These are phyloP conservation scores for Spinus olivaceus DNA, from an alignment of 2,797 vertebrate species.

Conservation along the genomic window DNA sequence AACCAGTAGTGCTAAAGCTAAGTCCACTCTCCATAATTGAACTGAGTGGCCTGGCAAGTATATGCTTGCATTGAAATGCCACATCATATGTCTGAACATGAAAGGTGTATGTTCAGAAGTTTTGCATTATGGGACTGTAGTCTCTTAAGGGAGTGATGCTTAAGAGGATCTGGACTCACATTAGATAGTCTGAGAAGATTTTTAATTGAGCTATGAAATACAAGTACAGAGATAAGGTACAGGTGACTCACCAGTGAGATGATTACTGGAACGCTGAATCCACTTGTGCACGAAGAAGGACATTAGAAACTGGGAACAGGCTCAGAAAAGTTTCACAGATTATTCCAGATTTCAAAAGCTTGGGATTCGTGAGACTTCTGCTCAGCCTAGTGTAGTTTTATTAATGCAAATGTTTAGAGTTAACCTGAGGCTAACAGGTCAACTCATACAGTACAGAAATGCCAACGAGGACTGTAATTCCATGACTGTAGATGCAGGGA, in stretches of 20 bases:
- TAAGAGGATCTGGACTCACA: neutral
- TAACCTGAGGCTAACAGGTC: neutral
- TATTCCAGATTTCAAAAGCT: neutral
- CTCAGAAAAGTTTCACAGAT: neutral
- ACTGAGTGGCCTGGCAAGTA: neutral
- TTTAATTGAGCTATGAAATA: neutral
- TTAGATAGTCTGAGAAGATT: neutral
- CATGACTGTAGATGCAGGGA: neutral
- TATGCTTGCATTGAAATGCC: neutral
- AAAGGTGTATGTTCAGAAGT: neutral
- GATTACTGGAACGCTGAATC: neutral
- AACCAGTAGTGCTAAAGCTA: neutral
- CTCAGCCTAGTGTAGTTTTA: neutral
- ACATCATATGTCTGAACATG: neutral
- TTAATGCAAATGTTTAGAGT: neutral
- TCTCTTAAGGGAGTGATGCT: neutral
- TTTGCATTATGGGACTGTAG: neutral
- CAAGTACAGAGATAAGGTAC: neutral
- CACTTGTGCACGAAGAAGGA: neutral
- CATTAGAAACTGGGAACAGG: fast-evolving
- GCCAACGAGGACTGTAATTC: neutral
- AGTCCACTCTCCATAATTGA: neutral
- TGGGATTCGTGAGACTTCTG: neutral
- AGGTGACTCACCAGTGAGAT: neutral
- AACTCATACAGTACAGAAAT: neutral